Evolutionary conservation across 1,140 invertebrate species (phyloP).

Genomic region (Anoplolepis gracilipes): DNA sequence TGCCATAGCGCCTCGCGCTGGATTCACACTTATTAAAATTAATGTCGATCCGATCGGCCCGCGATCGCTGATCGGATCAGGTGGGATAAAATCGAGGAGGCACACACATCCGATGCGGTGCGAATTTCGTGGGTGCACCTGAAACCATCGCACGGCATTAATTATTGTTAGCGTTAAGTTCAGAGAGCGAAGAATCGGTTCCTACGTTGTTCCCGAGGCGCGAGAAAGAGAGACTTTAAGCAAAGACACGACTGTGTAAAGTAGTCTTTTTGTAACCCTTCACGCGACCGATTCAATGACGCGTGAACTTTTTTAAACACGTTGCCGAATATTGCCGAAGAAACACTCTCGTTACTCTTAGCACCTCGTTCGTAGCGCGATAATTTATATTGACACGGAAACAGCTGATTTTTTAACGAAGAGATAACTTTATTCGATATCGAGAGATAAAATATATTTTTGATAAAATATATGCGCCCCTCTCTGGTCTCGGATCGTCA

Average conservation of each 20-base stretch:
- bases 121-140: neutral
- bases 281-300: neutral
- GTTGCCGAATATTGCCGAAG: slow-evolving; percentile 47
- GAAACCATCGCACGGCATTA: neutral
- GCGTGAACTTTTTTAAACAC: slow-evolving; percentile 3
- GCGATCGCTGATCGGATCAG: slow-evolving; percentile 37
- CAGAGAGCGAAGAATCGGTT: slow-evolving; percentile 59
- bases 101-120: too few species aligned
- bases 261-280: neutral
- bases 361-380: slow-evolving; percentile 18
- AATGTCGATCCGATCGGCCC: slow-evolving; percentile 66
- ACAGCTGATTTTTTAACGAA: neutral
- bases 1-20: slow-evolving; percentile 79
- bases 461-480: slow-evolving; percentile 21
- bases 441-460: slow-evolving; percentile 36
- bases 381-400: neutral
- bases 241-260: neutral
- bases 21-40: slow-evolving; percentile 84
- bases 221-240: slow-evolving; percentile 1
- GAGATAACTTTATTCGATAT: slow-evolving; percentile 7
- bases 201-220: slow-evolving; percentile 50
- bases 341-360: neutral
- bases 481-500: neutral
- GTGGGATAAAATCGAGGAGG: slow-evolving; percentile 10
- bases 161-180: slow-evolving; percentile 39